Base-by-base conservation (phyloP, 2,888 invertebrate genomes). In the Papilio protenor region DNA sequence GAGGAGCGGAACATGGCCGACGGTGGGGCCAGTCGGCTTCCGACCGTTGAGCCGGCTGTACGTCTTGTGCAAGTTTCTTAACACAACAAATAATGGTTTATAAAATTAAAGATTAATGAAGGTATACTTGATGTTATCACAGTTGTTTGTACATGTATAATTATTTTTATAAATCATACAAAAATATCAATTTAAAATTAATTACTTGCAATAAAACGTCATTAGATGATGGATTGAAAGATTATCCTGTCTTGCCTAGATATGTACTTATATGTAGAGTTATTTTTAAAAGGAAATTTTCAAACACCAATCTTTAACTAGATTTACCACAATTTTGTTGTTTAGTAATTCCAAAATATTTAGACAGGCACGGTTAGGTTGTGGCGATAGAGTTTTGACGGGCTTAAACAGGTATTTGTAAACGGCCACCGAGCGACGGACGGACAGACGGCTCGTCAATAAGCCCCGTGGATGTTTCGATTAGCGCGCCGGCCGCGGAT, bases 391-490 rank as follows among this genome's bases (percentile, higher is more conserved):
- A 73, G 70, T 76, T 76, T 73, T 70, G 77, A 74, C 64, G 49
- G 71, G 73, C 64, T 78, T 77, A 78, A 78, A 66, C 75, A 79
- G 78, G 76, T 78, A 55, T 78, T 73, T 75, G 72, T 79, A 70
- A 70, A 75, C 73, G 70, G 45, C 69, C 66, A 27, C 49, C 69
- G 61, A 45, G 45, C 69, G 75, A 72, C 76, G 77, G 80, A 66
- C 77, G 71, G 71, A 57, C 77, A 78, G 76, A 76, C 74, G 77
- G 78, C 80, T 84, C 87, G 91, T 90, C 92, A 90, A 91, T 92
- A 90, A 90, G 86, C 89, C 88, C 83, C 89, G 92, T 90, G 92
- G 91, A 92, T 94, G 93, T 92, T 93, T 92, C 94, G 94, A 94
- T 94, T 94, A 94, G 94, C 93, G 88, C 85, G 89, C 89, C 87